Evolutionary conservation across 2,888 invertebrate genomes (phyloP), one percentile per base, ranked within the genome.

Genomic region (Pyrrhia umbra): DNA sequence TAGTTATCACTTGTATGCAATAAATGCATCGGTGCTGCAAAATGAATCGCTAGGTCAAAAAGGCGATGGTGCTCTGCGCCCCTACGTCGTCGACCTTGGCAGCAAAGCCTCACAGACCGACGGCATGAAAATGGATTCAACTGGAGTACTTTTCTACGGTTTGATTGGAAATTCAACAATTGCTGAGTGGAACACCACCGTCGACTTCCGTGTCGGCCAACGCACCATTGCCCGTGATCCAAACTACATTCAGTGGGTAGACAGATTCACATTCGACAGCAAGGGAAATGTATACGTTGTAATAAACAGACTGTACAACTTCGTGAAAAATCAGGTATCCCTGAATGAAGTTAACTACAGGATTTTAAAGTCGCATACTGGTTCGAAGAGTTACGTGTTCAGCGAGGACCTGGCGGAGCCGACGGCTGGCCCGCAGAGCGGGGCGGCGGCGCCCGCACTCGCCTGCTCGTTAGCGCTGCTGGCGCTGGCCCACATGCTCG

Each of bases 111-210:
- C 97, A 0, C 96, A 97, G 86, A 96, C 96, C 0, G 97, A 96
- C 80, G 97, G 97, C 0, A 97, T 97, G 96, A 95, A 96, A 66
- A 97, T 97, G 96, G 97, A 97, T 77, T 95, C 96, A 15, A 90
- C 92, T 16, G 97, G 97, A 2, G 87, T 96, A 5, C 92, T 97
- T 9, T 97, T 97, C 90, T 97, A 95, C 86, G 97, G 97, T 42
- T 92, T 97, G 23, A 88, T 97, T 57, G 96, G 96, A 52, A 96
- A 96, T 80, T 96, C 96, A 69, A 96, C 96, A 20, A 96, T 97
- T 50, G 96, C 96, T 13, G 96, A 95, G 89, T 97, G 97, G 97
- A 96, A 97, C 86, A 96, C 96, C 0, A 95, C 94, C 23, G 87
- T 92, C 21, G 92, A 95, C 43, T 96, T 96, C 81, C 93, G 92